phyloP scores from a whole-genome alignment of 2,113 vertebrate species.

The Etheostoma cragini region DNA sequence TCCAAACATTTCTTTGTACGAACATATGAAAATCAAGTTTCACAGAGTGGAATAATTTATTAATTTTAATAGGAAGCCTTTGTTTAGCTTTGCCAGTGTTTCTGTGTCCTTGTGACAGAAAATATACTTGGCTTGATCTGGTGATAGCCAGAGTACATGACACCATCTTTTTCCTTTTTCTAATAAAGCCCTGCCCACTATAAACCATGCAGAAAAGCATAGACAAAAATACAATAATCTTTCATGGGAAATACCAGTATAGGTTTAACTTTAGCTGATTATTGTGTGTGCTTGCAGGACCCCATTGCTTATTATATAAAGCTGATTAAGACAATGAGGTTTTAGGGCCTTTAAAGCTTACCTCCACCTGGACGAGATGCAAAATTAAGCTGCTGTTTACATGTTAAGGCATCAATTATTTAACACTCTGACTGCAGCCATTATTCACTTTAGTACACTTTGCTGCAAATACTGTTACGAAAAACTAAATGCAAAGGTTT shows the following conservation, averaged over 20 bases:
- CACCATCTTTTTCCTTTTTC: background rate
- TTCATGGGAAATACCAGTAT: background rate
- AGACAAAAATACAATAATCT: background rate
- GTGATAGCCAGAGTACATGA: too few relatives aligned
- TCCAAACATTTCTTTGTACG: background rate
- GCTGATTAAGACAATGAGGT: conserved; percentile 36
- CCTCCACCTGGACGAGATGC: conserved; percentile 41
- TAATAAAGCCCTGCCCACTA: background rate
- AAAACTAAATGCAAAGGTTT: background rate
- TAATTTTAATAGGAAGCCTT: background rate
- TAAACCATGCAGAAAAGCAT: background rate
- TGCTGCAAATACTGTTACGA: background rate
- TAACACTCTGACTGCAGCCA: conserved; percentile 18
- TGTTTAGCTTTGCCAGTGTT: background rate
- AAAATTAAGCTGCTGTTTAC: conserved; percentile 40
- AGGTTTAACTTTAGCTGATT: background rate
- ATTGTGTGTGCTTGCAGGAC: background rate
- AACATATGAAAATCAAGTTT: conserved; percentile 4
- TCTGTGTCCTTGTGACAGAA: background rate
- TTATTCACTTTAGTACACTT: conserved; percentile 4
- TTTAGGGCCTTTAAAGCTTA: conserved; percentile 24
- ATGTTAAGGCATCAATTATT: conserved; percentile 33
- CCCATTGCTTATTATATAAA: conserved; percentile 13
- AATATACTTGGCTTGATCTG: too few relatives aligned
- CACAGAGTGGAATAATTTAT: background rate